These are phyloP conservation scores for Diaphora mendica DNA, from an alignment of 2,888 invertebrate species.

Conservation along the genomic window DNA sequence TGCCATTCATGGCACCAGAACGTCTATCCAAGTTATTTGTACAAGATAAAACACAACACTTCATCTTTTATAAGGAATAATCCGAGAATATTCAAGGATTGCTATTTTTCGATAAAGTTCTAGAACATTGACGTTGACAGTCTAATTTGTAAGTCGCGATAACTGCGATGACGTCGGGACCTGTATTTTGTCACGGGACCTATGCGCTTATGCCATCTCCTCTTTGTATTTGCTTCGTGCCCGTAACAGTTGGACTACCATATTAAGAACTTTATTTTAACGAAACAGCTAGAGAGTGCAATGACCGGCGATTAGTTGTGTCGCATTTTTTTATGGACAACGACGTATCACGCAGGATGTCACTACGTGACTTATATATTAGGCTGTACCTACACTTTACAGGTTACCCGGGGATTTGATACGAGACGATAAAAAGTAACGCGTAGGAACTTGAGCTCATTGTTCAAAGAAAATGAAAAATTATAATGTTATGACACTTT, in stretches of 20 bases:
- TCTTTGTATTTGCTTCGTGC: too few relatives aligned
- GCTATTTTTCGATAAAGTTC: too few relatives aligned
- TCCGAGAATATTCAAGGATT: too few relatives aligned
- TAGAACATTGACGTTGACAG: too few relatives aligned
- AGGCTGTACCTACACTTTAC: slow-evolving; percentile 39
- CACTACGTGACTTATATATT: slow-evolving; percentile 78
- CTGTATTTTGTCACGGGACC: too few relatives aligned
- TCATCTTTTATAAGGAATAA: too few relatives aligned
- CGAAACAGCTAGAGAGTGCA: slow-evolving; percentile 73
- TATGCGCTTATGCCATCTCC: too few relatives aligned
- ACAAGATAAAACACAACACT: too few relatives aligned
- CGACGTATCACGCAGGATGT: slow-evolving; percentile 71
- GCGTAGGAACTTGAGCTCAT: slow-evolving; percentile 27
- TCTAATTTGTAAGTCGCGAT: too few relatives aligned
- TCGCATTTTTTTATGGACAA: slow-evolving; percentile 70
- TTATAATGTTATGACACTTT: slow-evolving; percentile 36
- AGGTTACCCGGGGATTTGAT: slow-evolving; percentile 52
- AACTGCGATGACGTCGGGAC: too few relatives aligned
- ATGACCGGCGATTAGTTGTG: slow-evolving; percentile 79
- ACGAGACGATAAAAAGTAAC: slow-evolving; percentile 54
- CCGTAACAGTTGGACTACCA: slow-evolving; percentile 63
- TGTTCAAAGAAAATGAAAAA: slow-evolving; percentile 42
- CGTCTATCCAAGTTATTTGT: too few relatives aligned
- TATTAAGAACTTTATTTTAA: slow-evolving; percentile 63
- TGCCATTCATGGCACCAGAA: too few relatives aligned